phyloP scores from a whole-genome alignment of 2,797 vertebrate species.

The Jordanella pulchra region DNA sequence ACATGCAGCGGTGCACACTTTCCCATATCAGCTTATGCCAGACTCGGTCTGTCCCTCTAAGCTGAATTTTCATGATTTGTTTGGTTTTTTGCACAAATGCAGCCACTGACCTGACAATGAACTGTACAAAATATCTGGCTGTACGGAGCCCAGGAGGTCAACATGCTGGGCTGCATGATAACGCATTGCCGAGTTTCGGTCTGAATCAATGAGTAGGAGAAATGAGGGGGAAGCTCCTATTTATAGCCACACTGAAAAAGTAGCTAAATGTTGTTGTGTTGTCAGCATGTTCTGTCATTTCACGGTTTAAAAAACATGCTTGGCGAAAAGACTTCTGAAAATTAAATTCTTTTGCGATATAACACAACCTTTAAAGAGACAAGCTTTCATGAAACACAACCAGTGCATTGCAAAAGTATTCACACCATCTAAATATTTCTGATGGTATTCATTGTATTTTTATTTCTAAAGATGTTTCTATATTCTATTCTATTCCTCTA shows the following conservation, averaged over 20 bases:
- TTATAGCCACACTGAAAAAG: conserved; percentile 12
- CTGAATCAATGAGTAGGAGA: conserved; percentile 35
- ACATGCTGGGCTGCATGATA: conserved; percentile 4
- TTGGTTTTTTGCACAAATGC: conserved; percentile 24
- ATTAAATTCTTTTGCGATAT: background rate
- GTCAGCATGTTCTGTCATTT: background rate
- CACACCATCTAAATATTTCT: background rate
- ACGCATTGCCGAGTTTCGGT: conserved; percentile 16
- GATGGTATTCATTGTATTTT: too few relatives aligned
- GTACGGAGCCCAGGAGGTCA: conserved; percentile 9
- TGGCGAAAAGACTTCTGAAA: background rate
- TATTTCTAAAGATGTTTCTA: too few relatives aligned
- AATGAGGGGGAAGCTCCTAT: conserved; percentile 15
- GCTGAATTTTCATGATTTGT: conserved; percentile 28
- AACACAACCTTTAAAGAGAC: background rate
- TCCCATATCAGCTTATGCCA: conserved; percentile 38
- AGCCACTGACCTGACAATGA: conserved; percentile 26
- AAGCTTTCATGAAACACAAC: background rate
- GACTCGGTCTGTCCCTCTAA: conserved; percentile 6
- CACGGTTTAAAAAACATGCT: background rate
- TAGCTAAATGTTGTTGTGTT: background rate
- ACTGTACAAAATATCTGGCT: conserved; percentile 12
- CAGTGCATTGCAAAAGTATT: background rate
- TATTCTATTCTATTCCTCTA: background rate
- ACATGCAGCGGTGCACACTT: background rate